Conservation (phyloP, 2,113 vertebrate genomes). For the Serinus canaria region DNA sequence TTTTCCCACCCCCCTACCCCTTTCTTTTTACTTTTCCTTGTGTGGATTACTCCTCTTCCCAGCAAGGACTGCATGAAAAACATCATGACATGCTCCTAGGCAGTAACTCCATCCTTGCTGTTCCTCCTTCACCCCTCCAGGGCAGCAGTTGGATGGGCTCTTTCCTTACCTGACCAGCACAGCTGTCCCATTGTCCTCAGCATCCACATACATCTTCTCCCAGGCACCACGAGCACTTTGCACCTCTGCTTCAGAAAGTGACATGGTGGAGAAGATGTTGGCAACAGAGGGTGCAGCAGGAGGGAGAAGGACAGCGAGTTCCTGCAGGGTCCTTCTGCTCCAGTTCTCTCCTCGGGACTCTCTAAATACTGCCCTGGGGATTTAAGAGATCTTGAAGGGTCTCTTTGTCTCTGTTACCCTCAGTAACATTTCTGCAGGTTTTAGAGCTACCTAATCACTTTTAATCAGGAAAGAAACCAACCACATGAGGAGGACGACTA, state of each 20-base stretch:
- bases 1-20: background rate
- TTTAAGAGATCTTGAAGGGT: slow-evolving; percentile 42
- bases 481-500: slow-evolving; percentile 33
- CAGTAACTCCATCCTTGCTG: background rate
- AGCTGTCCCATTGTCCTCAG: slow-evolving; percentile 38
- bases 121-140: background rate
- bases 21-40: background rate
- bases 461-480: slow-evolving; percentile 64
- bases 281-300: background rate
- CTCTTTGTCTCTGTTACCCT: slow-evolving; percentile 6
- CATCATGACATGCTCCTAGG: background rate
- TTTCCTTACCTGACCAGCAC: slow-evolving; percentile 59
- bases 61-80: background rate
- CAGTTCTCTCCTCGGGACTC: background rate
- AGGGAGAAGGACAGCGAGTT: background rate
- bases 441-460: slow-evolving; percentile 55
- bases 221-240: slow-evolving; percentile 40
- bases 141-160: background rate
- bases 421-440: slow-evolving; percentile 34
- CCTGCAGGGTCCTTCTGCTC: background rate
- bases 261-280: background rate
- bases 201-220: slow-evolving; percentile 52
- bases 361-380: slow-evolving; percentile 49
- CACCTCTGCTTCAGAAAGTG: slow-evolving; percentile 41
- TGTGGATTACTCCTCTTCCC: background rate